phyloP scores from a whole-genome alignment of 2,888 invertebrate genomes.

The Teleogryllus oceanicus region DNA sequence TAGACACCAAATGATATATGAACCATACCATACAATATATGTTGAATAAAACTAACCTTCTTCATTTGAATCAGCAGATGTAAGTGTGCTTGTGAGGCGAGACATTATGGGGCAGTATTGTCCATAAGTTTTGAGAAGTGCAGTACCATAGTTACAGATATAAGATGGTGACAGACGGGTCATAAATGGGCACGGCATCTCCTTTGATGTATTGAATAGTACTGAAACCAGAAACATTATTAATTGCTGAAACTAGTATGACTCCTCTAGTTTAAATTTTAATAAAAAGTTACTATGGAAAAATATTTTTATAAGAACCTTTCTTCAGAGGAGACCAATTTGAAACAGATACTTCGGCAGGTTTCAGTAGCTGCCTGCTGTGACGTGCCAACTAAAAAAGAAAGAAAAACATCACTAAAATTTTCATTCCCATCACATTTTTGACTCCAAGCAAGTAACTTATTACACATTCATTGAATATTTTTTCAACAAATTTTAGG shows the following conservation, averaged over 20 bases:
- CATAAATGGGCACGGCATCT: slow-evolving; percentile 86
- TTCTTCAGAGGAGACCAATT: not conserved
- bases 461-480: too few species aligned
- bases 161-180: slow-evolving; percentile 74
- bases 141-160: slow-evolving; percentile 75
- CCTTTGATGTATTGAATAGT: slow-evolving; percentile 41
- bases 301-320: not conserved
- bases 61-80: slow-evolving; percentile 38
- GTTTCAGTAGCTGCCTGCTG: slow-evolving; percentile 22
- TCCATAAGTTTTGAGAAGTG: slow-evolving; percentile 73
- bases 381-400: slow-evolving; percentile 21
- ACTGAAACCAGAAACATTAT: not conserved
- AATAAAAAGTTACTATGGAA: not conserved
- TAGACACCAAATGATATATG: not conserved
- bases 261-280: not conserved
- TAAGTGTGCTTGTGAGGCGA: slow-evolving; percentile 47
- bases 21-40: not conserved
- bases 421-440: not conserved
- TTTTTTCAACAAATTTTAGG: too few species aligned
- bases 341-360: not conserved
- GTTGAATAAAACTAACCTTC: slow-evolving; percentile 23
- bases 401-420: not conserved
- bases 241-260: not conserved
- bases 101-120: slow-evolving; percentile 77
- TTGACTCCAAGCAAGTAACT: too few species aligned